Base-by-base conservation (phyloP, 2,113 vertebrate genomes). In the Zapus hudsonius region DNA sequence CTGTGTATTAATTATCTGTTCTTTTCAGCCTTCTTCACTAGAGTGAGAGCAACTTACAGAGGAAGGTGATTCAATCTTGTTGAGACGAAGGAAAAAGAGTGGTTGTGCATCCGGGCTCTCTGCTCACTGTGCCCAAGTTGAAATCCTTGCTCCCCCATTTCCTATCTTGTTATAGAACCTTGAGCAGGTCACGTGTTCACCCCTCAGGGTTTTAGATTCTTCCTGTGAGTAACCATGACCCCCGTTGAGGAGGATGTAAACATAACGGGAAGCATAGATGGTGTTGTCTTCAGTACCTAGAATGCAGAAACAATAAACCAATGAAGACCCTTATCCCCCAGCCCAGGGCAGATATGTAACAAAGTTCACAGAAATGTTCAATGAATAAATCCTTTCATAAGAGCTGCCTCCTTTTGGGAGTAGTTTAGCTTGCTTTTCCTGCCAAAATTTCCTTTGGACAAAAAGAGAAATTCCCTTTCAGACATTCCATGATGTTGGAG, bases 381-480 rank as follows among this genome's bases (percentile, higher is more conserved):
- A 38, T 75, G 40, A 94, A 70, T 42, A 87, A 47, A 75, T 84
- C 57, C 59, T 83, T 81, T 89, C 44, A 61, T 20, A 73, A 87
- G 57, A 78, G n/a, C 52, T 89, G 3, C 63, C 55, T 74, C 33
- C 33, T 31, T 42, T 75, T 52, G 36, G 47, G 40, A 82, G 88
- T 52, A 64, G 59, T 69, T 52, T 44, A 44, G 52, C 52, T 27
- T 69, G 31, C 20, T 69, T 70, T 91, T 80, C 47, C 42, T 67
- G 86, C 40, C 31, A 67, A 93, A 72, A 84, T 84, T 87, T 91
- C 52, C 84, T 75, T 74, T 52, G 44, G 52, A 70, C 84, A 52
- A 91, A 93, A 94, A 91, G 73, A 95, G 69, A 95, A 95, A 94
- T 64, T 81, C 84, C 78, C 76, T 95, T 92, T 95, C 85, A 91